Evolutionary conservation across 2,888 invertebrate genomes (phyloP).

Genomic region (Axea sp.): DNA sequence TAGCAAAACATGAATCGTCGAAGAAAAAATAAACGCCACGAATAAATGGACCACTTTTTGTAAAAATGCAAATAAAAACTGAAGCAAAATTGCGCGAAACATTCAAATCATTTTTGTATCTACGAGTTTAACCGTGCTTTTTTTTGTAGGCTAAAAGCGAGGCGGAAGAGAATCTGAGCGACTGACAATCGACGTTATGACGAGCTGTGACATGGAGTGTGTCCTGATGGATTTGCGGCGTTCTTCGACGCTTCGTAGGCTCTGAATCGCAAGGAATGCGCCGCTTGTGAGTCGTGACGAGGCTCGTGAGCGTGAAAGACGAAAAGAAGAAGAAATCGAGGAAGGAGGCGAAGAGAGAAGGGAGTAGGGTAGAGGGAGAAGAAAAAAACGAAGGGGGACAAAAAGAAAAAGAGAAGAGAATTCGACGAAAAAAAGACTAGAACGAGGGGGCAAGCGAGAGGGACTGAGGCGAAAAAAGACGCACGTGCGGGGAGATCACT

Average conservation of each 20-base stretch:
- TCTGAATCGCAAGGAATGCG: slow-evolving; percentile 60
- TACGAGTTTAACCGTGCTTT: slow-evolving; percentile 5
- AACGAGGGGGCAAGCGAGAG: slow-evolving; percentile 20
- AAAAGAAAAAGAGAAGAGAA: slow-evolving; percentile 31
- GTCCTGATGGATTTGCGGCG: slow-evolving; percentile 54
- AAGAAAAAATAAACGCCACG: slow-evolving; percentile 20
- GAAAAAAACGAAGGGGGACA: slow-evolving; percentile 20
- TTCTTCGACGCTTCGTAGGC: slow-evolving; percentile 40
- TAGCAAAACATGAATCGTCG: too few relatives aligned
- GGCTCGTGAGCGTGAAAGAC: slow-evolving; percentile 43
- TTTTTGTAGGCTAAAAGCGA: slow-evolving; percentile 20
- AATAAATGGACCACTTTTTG: too few relatives aligned
- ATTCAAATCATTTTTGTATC: slow-evolving; percentile 4
- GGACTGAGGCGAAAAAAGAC: slow-evolving; percentile 43
- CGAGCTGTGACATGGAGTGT: slow-evolving; percentile 52
- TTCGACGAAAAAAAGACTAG: slow-evolving; percentile 29
- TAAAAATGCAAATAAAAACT: too few relatives aligned
- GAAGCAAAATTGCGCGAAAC: too few relatives aligned
- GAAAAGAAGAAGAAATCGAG: slow-evolving; percentile 18
- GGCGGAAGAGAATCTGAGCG: slow-evolving; percentile 33
- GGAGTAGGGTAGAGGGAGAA: slow-evolving; percentile 5
- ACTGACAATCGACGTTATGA: slow-evolving; percentile 53
- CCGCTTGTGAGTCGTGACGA: slow-evolving; percentile 54
- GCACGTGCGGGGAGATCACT: slow-evolving; percentile 62
- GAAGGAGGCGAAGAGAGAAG: slow-evolving; percentile 14